Percentiles rank a stretch among this genome's conserved stretches.
phyloP scores from a whole-genome alignment of 2,797 vertebrate species.

The Malurus leucopterus region DNA sequence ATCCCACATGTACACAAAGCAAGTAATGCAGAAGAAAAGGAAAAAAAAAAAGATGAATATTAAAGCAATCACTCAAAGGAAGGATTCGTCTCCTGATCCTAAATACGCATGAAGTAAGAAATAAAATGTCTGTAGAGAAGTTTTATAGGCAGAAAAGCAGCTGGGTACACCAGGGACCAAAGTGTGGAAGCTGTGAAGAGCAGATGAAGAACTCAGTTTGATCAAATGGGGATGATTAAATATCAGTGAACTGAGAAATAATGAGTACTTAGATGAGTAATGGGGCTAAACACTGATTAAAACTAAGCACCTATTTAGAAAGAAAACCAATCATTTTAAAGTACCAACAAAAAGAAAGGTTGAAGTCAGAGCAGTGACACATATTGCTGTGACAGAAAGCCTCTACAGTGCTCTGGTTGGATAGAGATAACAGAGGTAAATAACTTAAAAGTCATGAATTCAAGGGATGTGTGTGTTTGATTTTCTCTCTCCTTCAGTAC shows the following conservation, averaged over 20 bases:
- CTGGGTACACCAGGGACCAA: not conserved
- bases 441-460: not conserved
- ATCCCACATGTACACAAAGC: constrained; percentile 6
- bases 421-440: constrained; percentile 24
- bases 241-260: constrained; percentile 20
- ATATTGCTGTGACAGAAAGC: not conserved
- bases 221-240: constrained; percentile 14
- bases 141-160: constrained; percentile 16
- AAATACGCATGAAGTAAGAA: not conserved
- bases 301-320: not conserved
- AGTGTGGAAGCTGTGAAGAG: constrained; percentile 19
- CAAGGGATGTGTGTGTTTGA: not conserved
- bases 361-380: constrained; percentile 6
- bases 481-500: not conserved
- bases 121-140: constrained; percentile 6
- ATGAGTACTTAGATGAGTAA: constrained; percentile 25
- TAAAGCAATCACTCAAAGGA: constrained; percentile 38
- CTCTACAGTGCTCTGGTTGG: not conserved
- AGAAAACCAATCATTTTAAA: not conserved
- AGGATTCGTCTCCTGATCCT: constrained; percentile 7
- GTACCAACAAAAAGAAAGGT: not conserved
- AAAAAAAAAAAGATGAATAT: constrained; percentile 37
- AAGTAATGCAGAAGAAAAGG: constrained; percentile 12
- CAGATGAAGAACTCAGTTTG: not conserved
- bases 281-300: constrained; percentile 6